These are phyloP conservation scores for Euphysa ruthae DNA, from an alignment of 30 jellyfish, hydroid and myxozoan species.

Conservation along the genomic window DNA sequence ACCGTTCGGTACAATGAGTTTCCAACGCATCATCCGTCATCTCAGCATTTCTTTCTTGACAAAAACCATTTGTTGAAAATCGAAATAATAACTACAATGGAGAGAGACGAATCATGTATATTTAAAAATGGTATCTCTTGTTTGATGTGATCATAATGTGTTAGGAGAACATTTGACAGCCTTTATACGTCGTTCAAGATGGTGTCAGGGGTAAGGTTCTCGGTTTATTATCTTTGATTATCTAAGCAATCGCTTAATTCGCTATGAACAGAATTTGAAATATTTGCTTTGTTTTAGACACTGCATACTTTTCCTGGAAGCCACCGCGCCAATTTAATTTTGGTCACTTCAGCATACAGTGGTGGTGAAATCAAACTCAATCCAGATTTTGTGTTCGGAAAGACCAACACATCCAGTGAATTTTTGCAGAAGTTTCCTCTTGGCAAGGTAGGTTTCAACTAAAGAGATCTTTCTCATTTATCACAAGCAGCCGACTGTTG, in stretches of 20 bases:
- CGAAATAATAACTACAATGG: too few relatives aligned
- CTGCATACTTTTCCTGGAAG: constrained; percentile 77
- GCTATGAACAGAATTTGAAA: background rate
- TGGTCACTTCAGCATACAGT: constrained; percentile 93
- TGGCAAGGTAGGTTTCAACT: constrained; percentile 85
- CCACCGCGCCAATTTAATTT: constrained; percentile 64
- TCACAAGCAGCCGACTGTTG: too few relatives aligned
- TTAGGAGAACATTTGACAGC: too few relatives aligned
- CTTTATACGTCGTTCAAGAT: constrained; percentile 7
- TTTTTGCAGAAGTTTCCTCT: constrained; percentile 86
- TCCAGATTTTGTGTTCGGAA: constrained; percentile 68
- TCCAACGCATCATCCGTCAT: too few relatives aligned
- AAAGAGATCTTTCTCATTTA: too few relatives aligned
- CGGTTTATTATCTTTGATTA: background rate
- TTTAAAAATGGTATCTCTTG: too few relatives aligned
- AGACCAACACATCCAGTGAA: constrained; percentile 56
- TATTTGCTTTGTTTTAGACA: constrained; percentile 33
- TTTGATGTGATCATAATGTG: too few relatives aligned
- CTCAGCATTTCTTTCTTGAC: too few relatives aligned
- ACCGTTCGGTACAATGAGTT: too few relatives aligned
- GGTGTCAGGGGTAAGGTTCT: constrained; percentile 21
- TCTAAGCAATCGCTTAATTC: background rate
- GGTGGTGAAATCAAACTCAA: constrained; percentile 54
- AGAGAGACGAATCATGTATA: too few relatives aligned
- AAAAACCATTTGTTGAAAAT: too few relatives aligned